Base-by-base conservation (phyloP, 2,113 vertebrate genomes). In the Leucosticte australis region DNA sequence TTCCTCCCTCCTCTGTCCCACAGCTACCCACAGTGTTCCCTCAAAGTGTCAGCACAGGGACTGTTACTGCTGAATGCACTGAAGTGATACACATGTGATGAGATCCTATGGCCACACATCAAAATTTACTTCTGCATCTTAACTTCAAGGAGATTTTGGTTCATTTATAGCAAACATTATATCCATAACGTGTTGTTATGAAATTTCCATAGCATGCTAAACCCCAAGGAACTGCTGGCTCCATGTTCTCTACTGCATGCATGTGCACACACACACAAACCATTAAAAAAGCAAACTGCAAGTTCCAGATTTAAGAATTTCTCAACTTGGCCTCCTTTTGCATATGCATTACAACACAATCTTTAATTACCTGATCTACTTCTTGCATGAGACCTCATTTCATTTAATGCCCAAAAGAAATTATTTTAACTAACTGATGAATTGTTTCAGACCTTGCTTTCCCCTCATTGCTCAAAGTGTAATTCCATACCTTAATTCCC, bases 41-140 rank as follows among this genome's bases (percentile, higher is more conserved):
- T 69, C 41, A 31, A 57, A 60, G 30, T 4, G 12, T 41, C 42
- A 89, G 63, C n/a, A 75, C 3, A 1, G 23, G 7, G 21, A 46
- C 50, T 55, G 31, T 24, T 31, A 59, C 17, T 49, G 28, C 30
- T 35, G 22, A 77, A 79, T 3, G 21, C 41, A 68, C 37, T 35
- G 15, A 46, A 65, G 10, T 3, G 8, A 62, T 27, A 33, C 2
- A 0, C 0, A 0, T 33, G 27, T 18, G 20, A 76, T 55, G 26
- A 57, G 55, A 68, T 53, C 24, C 5, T 28, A 19, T 0, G 2
- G 37, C 18, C 68, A 24, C 15, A 50, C 22, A 19, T n/a, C 55
- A 67, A 44, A 67, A 60, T 39, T 50, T 30, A 59, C 18, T 67
- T 62, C 42, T 50, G 31, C 35, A 42, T n/a, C 50, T 46, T 28